Base-by-base conservation (phyloP, 2,888 invertebrate species). In the Thecocarcelia acutangulata region DNA sequence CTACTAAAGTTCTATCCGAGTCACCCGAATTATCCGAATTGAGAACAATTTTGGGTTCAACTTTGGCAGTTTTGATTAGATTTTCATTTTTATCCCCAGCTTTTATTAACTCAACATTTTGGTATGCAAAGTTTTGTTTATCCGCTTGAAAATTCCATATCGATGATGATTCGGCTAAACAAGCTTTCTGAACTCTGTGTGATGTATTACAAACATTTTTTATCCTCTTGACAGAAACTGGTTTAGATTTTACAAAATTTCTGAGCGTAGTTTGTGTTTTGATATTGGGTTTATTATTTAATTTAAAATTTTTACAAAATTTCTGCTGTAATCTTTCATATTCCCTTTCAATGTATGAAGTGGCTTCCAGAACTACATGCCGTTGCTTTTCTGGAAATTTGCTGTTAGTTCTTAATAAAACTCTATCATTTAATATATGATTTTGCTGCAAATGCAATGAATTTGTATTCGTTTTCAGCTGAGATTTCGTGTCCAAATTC, bases 301-400 rank as follows among this genome's bases (percentile, higher is more conserved):
- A 24, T 9, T 37, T 21, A 24, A 46, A 54, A 1, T 54, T 19
- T 12, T 44, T 33, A 33, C 48, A 64, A 48, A 37, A 48, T 74
- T 74, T 37, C 0, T 11, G 44, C 17, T 74, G 74, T 1, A 74
- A 17, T 48, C 28, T 54, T 8, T 54, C 54, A 56, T 74, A 74
- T 54, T 74, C 56, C 6, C n/a, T n/a, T n/a, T n/a, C n/a, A n/a
- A n/a, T n/a, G n/a, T n/a, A n/a, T n/a, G n/a, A n/a, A n/a, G n/a
- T n/a, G n/a, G n/a, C n/a, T n/a, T n/a, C n/a, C n/a, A n/a, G n/a
- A n/a, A n/a, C n/a, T n/a, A n/a, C n/a, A n/a, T n/a, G n/a, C n/a
- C n/a, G n/a, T n/a, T n/a, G n/a, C n/a, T n/a, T n/a, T n/a, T n/a
- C n/a, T n/a, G n/a, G n/a, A n/a, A n/a, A n/a, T n/a, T 24, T 2